Conservation (phyloP, 2,888 invertebrate species). For the Diadegma fenestrale region DNA sequence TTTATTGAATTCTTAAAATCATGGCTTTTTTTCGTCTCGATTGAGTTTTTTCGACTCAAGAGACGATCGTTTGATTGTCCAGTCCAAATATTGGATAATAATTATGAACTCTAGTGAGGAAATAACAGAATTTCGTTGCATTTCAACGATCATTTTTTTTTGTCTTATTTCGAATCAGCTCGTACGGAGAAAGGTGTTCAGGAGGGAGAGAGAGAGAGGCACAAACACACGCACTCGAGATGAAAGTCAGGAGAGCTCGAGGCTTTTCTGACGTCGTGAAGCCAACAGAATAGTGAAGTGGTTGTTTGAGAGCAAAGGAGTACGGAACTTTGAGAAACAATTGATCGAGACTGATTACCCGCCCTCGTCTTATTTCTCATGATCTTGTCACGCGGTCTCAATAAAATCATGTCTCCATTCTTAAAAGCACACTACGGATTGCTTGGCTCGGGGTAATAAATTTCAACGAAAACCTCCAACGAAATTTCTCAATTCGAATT, state of each 20-base stretch:
- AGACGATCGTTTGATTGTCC: no score
- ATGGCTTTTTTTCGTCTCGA: no score
- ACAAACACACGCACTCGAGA: conserved; percentile 16
- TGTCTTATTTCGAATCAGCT: conserved; percentile 14
- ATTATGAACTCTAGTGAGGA: no score
- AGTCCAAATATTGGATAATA: no score
- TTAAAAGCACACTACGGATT: background rate
- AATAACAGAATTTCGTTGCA: no score
- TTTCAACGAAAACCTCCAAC: background rate
- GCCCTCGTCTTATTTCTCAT: background rate
- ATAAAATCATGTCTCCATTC: background rate
- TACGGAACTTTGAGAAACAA: conserved; percentile 35
- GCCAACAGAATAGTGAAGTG: conserved; percentile 12
- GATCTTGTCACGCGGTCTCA: background rate
- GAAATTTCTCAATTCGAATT: background rate
- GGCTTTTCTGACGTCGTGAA: conserved; percentile 49
- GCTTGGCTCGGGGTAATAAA: background rate
- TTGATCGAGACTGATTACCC: conserved; percentile 36
- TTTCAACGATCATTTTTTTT: no score
- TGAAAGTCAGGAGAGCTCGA: conserved; percentile 62
- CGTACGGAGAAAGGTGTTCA: conserved; percentile 54
- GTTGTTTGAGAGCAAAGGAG: conserved; percentile 18
- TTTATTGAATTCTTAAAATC: no score
- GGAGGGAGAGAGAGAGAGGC: conserved; percentile 6
- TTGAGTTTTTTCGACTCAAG: no score